Evolutionary conservation across 2,113 vertebrate genomes (phyloP).

Genomic region (Anas platyrhynchos): DNA sequence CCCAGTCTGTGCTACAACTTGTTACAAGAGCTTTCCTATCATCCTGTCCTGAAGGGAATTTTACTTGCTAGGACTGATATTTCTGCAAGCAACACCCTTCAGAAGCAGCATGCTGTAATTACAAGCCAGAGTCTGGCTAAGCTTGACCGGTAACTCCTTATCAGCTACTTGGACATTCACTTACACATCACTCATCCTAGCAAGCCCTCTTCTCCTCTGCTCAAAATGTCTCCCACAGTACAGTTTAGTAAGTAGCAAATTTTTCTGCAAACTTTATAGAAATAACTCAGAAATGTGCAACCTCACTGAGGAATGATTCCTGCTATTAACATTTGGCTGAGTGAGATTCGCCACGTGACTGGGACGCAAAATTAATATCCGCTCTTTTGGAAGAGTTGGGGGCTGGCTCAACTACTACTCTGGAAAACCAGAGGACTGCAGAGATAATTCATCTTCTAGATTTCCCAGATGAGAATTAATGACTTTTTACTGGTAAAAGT

Average conservation of each 20-base stretch:
- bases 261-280: not conserved
- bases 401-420: not conserved
- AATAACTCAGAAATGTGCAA: not conserved
- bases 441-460: not conserved
- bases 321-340: not conserved
- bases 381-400: not conserved
- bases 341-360: not conserved
- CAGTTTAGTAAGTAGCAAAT: not conserved
- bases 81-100: slow-evolving; percentile 45
- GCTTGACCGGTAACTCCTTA: not conserved
- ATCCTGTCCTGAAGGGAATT: not conserved
- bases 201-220: not conserved
- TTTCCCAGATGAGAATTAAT: slow-evolving; percentile 11
- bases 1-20: not conserved
- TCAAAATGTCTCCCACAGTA: not conserved
- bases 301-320: not conserved
- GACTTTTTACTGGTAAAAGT: not conserved
- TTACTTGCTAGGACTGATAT: not conserved
- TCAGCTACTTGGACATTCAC: not conserved
- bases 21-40: slow-evolving; percentile 22
- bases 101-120: not conserved
- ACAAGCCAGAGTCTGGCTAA: not conserved
- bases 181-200: not conserved
- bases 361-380: not conserved
- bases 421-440: not conserved